These are phyloP conservation scores for Tineola bisselliella DNA, from an alignment of 2,888 invertebrate genomes.

Conservation along the genomic window DNA sequence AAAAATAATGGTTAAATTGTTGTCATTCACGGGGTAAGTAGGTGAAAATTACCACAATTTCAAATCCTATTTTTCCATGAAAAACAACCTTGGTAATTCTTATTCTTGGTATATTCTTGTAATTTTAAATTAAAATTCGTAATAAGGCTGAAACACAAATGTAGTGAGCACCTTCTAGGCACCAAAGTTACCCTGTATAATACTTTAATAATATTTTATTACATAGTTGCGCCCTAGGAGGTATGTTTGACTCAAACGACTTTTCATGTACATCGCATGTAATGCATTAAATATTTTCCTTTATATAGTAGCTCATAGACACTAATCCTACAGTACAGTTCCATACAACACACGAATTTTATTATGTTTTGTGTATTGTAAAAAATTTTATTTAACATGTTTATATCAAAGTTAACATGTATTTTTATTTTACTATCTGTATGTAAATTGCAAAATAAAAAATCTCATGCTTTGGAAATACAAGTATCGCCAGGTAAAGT, in stretches of 20 bases:
- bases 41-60: too few species aligned
- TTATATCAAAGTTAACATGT: constrained; percentile 22
- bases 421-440: constrained; percentile 27
- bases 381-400: constrained; percentile 26
- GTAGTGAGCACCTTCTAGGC: too few species aligned
- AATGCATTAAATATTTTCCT: background rate
- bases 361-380: background rate
- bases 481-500: constrained; percentile 41
- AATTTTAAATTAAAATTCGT: too few species aligned
- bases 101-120: too few species aligned
- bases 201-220: background rate
- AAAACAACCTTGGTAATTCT: too few species aligned
- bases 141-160: too few species aligned
- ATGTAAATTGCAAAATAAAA: constrained; percentile 31
- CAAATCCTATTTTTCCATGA: too few species aligned
- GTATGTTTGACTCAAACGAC: constrained; percentile 31
- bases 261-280: constrained; percentile 21
- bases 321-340: background rate
- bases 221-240: constrained; percentile 18
- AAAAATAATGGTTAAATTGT: too few species aligned
- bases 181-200: too few species aligned
- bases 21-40: too few species aligned
- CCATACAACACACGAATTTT: too few species aligned
- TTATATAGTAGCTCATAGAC: background rate
- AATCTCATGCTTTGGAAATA: constrained; percentile 40